Percentiles rank a stretch among this genome's conserved stretches.
Conservation (phyloP, 1,140 invertebrate species). For the Subanguina moxae region DNA sequence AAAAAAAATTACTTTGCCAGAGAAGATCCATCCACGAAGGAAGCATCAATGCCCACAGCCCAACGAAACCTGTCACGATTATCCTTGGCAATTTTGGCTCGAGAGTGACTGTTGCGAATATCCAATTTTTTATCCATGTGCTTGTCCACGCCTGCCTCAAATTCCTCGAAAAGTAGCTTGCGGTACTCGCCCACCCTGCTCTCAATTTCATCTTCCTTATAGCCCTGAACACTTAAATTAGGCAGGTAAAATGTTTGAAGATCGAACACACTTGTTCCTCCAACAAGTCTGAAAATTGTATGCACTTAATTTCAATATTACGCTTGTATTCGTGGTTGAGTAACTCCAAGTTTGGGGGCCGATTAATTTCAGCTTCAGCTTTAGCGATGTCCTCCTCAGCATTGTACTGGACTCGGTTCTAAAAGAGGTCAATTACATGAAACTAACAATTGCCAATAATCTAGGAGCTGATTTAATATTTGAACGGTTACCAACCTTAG, state of each 20-base stretch:
- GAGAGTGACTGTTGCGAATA: conserved; percentile 46
- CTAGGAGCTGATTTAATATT: too few relatives aligned
- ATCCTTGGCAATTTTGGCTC: conserved; percentile 39
- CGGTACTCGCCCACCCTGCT: conserved; percentile 75
- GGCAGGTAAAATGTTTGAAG: background rate
- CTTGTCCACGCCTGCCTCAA: conserved; percentile 60
- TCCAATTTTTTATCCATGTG: conserved; percentile 53
- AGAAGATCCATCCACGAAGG: conserved; percentile 53
- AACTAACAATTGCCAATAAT: background rate
- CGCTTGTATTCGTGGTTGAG: conserved; percentile 89
- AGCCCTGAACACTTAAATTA: conserved; percentile 61
- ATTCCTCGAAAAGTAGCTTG: conserved; percentile 72
- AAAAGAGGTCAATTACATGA: conserved; percentile 18
- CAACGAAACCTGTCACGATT: conserved; percentile 44
- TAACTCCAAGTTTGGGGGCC: conserved; percentile 88
- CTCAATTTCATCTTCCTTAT: conserved; percentile 73
- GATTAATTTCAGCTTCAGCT: conserved; percentile 76
- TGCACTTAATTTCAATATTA: conserved; percentile 90
- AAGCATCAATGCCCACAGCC: conserved; percentile 48
- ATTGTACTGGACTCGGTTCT: conserved; percentile 80
- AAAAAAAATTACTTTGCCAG: conserved; percentile 21
- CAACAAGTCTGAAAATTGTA: conserved; percentile 85
- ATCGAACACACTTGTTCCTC: conserved; percentile 74
- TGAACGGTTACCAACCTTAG: conserved; percentile 63
- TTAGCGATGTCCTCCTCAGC: conserved; percentile 81